Evolutionary conservation across 2,888 invertebrate genomes (phyloP).

Genomic region (Lathronympha strigana): DNA sequence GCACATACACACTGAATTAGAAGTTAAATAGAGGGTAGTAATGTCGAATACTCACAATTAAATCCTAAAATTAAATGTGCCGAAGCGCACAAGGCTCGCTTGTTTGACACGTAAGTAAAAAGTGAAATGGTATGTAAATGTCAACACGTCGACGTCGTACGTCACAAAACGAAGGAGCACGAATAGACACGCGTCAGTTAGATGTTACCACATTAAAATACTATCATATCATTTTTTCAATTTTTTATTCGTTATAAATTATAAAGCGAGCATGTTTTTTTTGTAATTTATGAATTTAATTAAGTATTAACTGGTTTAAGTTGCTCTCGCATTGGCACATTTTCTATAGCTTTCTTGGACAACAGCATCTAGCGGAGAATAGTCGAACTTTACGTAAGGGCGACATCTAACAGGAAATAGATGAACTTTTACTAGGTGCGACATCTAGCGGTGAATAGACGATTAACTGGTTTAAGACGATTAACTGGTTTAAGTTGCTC

Average conservation of each 20-base stretch:
- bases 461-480: too few species aligned
- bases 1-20: constrained; percentile 26
- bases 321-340: too few species aligned
- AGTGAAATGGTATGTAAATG: constrained; percentile 58
- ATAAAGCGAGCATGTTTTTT: too few species aligned
- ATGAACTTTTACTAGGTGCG: too few species aligned
- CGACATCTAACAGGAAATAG: too few species aligned
- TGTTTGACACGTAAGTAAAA: constrained; percentile 81
- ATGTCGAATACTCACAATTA: constrained; percentile 71
- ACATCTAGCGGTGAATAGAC: too few species aligned
- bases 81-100: constrained; percentile 72
- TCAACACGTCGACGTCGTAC: constrained; percentile 54
- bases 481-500: neutral
- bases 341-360: too few species aligned
- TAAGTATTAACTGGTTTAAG: too few species aligned
- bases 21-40: constrained; percentile 45
- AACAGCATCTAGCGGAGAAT: too few species aligned
- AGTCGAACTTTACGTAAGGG: too few species aligned
- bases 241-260: neutral
- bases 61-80: constrained; percentile 78
- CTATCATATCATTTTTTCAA: neutral
- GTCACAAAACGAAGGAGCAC: constrained; percentile 46
- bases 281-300: neutral
- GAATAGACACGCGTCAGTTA: constrained; percentile 56
- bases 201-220: constrained; percentile 46